Evolutionary conservation across 2,797 vertebrate genomes (phyloP).

Genomic region (Halcyon smyrnensis): DNA sequence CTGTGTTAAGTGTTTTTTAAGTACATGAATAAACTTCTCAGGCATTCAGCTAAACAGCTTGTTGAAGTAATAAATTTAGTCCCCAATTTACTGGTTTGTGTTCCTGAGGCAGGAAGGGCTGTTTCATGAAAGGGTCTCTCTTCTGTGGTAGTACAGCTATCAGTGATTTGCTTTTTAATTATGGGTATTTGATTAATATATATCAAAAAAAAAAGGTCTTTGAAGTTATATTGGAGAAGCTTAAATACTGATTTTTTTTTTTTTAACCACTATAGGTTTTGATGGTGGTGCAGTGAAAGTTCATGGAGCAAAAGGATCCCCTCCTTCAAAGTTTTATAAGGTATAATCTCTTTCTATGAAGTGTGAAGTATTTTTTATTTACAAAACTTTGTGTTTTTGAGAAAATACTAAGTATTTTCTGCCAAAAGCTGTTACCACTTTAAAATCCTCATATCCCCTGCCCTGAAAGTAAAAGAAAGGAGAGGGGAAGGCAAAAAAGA

Average conservation of each 20-base stretch:
- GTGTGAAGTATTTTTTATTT: background rate
- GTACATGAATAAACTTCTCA: conserved; percentile 13
- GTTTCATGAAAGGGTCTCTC: background rate
- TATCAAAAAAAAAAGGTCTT: background rate
- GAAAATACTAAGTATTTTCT: background rate
- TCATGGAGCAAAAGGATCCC: conserved; percentile 78
- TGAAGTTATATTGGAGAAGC: background rate
- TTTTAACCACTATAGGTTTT: conserved; percentile 68
- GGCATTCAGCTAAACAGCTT: background rate
- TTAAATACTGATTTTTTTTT: background rate
- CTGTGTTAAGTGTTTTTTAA: background rate
- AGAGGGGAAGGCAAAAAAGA: background rate
- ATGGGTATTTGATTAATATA: background rate
- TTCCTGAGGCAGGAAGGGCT: background rate
- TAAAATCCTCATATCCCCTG: background rate
- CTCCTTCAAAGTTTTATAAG: conserved; percentile 85
- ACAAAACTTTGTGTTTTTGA: background rate
- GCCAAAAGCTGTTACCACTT: background rate
- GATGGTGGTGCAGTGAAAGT: conserved; percentile 84
- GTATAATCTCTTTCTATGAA: conserved; percentile 57
- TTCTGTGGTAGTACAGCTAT: background rate
- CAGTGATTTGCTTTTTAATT: background rate
- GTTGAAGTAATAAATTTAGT: background rate
- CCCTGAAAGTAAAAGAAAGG: background rate
- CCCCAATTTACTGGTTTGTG: background rate